Conservation (phyloP, 2,888 invertebrate species). For the Eutolmus rufibarbis region DNA sequence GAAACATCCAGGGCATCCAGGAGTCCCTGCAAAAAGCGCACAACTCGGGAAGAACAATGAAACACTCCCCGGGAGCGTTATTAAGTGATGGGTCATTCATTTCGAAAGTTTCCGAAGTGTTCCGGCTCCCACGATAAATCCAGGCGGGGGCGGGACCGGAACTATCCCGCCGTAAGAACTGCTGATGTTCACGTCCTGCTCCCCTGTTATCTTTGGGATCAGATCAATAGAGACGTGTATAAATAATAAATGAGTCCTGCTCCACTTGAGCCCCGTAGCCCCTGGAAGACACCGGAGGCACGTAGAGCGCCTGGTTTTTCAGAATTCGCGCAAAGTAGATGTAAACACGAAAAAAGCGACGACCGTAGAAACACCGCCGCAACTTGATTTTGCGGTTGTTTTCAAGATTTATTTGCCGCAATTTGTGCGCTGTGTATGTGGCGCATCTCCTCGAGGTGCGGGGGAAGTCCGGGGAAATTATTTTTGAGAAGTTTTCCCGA, state of each 20-base stretch:
- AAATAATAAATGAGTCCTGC: conserved; percentile 9
- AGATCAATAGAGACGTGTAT: conserved; percentile 26
- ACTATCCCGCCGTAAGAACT: neutral
- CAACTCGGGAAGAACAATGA: conserved; percentile 32
- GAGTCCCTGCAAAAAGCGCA: neutral
- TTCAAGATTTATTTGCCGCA: neutral
- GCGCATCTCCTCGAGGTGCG: neutral
- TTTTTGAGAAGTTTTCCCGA: conserved; percentile 26
- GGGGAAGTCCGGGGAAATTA: conserved; percentile 16
- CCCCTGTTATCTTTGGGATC: neutral
- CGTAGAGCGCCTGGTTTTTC: neutral
- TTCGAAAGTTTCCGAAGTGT: conserved; percentile 40
- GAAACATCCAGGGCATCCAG: neutral
- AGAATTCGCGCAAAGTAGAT: neutral
- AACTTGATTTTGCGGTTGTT: neutral
- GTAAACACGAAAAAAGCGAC: neutral
- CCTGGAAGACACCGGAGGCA: neutral
- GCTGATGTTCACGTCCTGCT: neutral
- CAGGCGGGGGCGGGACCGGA: neutral
- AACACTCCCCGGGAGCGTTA: conserved; percentile 35
- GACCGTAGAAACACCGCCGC: neutral
- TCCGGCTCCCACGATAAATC: conserved; percentile 20
- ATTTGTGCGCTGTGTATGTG: neutral
- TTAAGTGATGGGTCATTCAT: conserved; percentile 46
- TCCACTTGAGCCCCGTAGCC: neutral